Evolutionary conservation across 2,888 invertebrate genomes (phyloP).

Genomic region (Mesopsocus fuscifrons): DNA sequence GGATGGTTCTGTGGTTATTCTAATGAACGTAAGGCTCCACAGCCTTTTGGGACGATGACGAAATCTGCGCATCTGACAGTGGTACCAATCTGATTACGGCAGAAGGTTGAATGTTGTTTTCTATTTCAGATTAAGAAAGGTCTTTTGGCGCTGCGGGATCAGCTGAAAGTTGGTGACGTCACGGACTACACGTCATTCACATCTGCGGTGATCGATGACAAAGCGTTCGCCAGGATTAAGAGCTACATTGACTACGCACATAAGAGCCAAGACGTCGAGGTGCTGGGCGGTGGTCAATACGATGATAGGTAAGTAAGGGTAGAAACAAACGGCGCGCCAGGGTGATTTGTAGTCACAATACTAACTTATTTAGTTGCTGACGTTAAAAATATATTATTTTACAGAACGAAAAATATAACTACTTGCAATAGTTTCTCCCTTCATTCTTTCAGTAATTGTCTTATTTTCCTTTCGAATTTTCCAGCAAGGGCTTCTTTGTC

Average conservation of each 20-base stretch:
- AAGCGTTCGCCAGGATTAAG: conserved; percentile 75
- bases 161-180: conserved; percentile 75
- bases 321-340: no score
- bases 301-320: conserved; percentile 48
- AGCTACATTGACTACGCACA: conserved; percentile 80
- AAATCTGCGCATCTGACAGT: no score
- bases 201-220: conserved; percentile 93
- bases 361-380: no score
- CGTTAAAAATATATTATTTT: no score
- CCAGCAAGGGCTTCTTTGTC: conserved; percentile 70
- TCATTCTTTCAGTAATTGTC: conserved; percentile 10
- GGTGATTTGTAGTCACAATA: no score
- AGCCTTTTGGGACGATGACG: no score
- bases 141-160: conserved; percentile 42
- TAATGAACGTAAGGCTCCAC: no score
- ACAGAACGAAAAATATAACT: neutral
- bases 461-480: conserved; percentile 16
- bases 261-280: conserved; percentile 43
- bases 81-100: no score
- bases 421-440: neutral
- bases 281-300: conserved; percentile 76
- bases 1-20: no score
- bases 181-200: conserved; percentile 63
- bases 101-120: no score
- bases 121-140: conserved; percentile 43